Conservation (phyloP, 2,797 vertebrate species). For the Antrozous pallidus region DNA sequence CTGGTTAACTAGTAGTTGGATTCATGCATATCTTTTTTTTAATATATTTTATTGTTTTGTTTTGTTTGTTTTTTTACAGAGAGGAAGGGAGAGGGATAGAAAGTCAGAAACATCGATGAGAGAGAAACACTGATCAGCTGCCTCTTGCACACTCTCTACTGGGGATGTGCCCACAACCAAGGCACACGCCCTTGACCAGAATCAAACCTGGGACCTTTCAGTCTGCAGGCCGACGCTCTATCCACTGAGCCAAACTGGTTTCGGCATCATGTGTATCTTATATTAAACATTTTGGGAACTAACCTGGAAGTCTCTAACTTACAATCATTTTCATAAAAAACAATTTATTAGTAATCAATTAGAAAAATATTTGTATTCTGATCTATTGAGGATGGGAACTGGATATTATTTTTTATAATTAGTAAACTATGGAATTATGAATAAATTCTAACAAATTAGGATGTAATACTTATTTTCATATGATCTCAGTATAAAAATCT, state of each 20-base stretch:
- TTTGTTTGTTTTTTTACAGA: too few relatives aligned
- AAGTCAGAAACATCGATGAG: too few relatives aligned
- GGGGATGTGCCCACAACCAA: too few relatives aligned
- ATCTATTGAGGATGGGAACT: not conserved
- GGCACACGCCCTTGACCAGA: too few relatives aligned
- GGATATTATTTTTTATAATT: slow-evolving; percentile 1
- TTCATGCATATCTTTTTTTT: not conserved
- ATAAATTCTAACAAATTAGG: not conserved
- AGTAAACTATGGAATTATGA: not conserved
- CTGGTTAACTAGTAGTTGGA: not conserved
- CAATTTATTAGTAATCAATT: not conserved
- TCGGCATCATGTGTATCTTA: not conserved
- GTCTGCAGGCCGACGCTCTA: too few relatives aligned
- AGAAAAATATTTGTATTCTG: slow-evolving; percentile 17
- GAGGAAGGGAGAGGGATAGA: too few relatives aligned
- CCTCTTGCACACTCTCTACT: too few relatives aligned
- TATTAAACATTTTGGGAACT: slow-evolving; percentile 31
- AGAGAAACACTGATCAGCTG: too few relatives aligned
- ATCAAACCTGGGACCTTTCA: too few relatives aligned
- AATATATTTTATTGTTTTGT: too few relatives aligned
- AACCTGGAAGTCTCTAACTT: not conserved
- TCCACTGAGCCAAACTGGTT: too few relatives aligned
- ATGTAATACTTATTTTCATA: not conserved
- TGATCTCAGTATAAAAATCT: not conserved
- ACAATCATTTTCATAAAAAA: slow-evolving; percentile 25